A percentile compares a stretch with the other conserved stretches of the same genome.
These are phyloP conservation scores for Sterrhoptilus dennistouni DNA, from an alignment of 2,113 vertebrate genomes.

Conservation along the genomic window DNA sequence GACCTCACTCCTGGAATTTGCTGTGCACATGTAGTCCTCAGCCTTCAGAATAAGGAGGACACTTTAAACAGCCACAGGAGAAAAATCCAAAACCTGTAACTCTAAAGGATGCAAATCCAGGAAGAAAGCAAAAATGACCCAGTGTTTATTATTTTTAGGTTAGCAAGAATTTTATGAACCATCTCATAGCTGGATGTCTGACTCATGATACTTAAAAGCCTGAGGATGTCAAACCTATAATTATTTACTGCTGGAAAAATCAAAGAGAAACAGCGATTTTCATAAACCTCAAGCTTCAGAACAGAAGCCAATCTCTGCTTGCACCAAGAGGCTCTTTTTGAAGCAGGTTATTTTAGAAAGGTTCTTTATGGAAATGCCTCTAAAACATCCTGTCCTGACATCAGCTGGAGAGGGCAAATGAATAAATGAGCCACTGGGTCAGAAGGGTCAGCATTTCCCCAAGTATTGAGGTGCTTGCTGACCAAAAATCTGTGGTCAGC, in stretches of 20 bases:
- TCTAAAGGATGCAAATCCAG: constrained; percentile 2
- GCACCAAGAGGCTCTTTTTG: neutral
- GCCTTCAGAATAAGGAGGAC: neutral
- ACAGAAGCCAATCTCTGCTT: constrained; percentile 29
- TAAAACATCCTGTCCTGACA: neutral
- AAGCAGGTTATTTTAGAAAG: constrained; percentile 36
- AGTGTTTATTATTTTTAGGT: constrained; percentile 32
- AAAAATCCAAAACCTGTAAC: neutral
- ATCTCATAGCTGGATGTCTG: constrained; percentile 4
- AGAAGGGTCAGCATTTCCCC: neutral
- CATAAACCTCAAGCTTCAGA: constrained; percentile 51
- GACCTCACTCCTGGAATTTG: neutral
- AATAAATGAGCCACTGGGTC: neutral
- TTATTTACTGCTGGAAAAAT: constrained; percentile 48
- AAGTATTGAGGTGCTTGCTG: neutral
- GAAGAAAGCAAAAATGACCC: constrained; percentile 21
- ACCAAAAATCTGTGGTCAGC: neutral
- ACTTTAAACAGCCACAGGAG: neutral
- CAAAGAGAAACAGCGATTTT: constrained; percentile 51
- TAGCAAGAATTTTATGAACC: constrained; percentile 21
- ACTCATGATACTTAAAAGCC: constrained; percentile 51
- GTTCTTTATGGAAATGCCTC: neutral
- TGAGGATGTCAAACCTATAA: constrained; percentile 31
- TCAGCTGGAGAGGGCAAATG: neutral
- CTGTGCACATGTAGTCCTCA: neutral